Percentiles rank a stretch among this genome's conserved stretches.
Evolutionary conservation across 2,888 invertebrate genomes (phyloP).

Genomic region (Conchocele bisecta): DNA sequence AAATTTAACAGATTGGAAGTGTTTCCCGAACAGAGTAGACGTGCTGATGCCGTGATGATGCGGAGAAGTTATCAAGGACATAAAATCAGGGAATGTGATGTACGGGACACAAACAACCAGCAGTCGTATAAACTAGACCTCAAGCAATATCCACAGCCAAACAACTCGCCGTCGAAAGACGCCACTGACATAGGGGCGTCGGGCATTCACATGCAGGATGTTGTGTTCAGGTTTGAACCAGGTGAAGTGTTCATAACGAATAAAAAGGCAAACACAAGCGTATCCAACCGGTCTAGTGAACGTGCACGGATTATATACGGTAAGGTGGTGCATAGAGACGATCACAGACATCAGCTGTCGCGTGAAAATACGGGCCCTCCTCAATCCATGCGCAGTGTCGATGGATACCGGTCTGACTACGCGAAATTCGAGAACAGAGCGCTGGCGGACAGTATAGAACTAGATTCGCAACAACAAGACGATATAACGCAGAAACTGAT

Average conservation of each 20-base stretch:
- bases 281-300: slow-evolving; percentile 35
- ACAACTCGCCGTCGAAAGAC: neutral
- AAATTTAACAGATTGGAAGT: slow-evolving; percentile 57
- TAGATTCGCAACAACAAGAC: slow-evolving; percentile 21
- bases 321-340: slow-evolving; percentile 24
- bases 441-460: slow-evolving; percentile 21
- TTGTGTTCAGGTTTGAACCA: slow-evolving; percentile 55
- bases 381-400: slow-evolving; percentile 18
- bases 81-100: slow-evolving; percentile 5
- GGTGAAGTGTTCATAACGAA: slow-evolving; percentile 47
- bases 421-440: slow-evolving; percentile 37
- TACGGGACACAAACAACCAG: neutral
- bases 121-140: slow-evolving; percentile 36
- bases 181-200: neutral
- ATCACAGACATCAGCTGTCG: neutral
- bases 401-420: slow-evolving; percentile 34
- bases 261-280: slow-evolving; percentile 10
- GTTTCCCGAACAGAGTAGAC: slow-evolving; percentile 41
- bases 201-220: slow-evolving; percentile 33
- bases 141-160: slow-evolving; percentile 24
- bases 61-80: slow-evolving; percentile 23
- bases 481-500: slow-evolving; percentile 1
- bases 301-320: slow-evolving; percentile 56
- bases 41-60: slow-evolving; percentile 15
- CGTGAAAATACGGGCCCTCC: neutral